Base-by-base conservation (phyloP, 2,797 vertebrate genomes). In the Brachyrhaphis roseni region DNA sequence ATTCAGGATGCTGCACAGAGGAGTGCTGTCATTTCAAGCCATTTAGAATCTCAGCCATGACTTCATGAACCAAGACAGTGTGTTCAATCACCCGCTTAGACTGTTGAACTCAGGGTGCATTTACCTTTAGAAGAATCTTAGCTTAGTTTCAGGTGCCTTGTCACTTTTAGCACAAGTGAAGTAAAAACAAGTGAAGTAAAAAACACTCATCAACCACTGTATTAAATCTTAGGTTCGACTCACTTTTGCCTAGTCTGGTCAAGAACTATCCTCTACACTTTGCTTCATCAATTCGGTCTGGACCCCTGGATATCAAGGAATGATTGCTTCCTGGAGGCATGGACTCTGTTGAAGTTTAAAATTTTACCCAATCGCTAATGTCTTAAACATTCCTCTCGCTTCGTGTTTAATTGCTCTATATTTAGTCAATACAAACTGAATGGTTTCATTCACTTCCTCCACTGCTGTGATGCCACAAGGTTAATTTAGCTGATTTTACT, bases 41-140 rank as follows among this genome's bases (percentile, higher is more conserved):
- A 79, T 8, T 55, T 55, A 23, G 53, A 78, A 64, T 68, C 72
- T 45, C 39, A 0, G 4, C 41, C 53, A 6, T 79, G 73, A 55
- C 74, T 74, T 1, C 12, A 57, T 62, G 28, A 28, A 31, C 28
- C 28, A 13, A 28, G 3, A 31, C 11, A 62, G 13, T 23, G 55
- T 73, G 26, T 16, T 28, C 41, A 80, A 66, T 72, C 43, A 74
- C 76, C 70, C 31, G 34, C 4, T 62, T 34, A 31, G 57, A 73
- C 43, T 6, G 15, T 71, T 39, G 41, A 46, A 13, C 81, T 59
- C 23, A 72, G 46, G 8, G 20, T 26, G 55, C 28, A 59, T 78
- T 51, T 0, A 1, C 66, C 72, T 77, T 57, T 34, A 77, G 75
- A 34, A 72, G 31, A n/a, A 57, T n/a, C 3, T 12, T 53, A 10